Percentiles rank a stretch among this genome's conserved stretches.
phyloP scores from a whole-genome alignment of 2,797 vertebrate genomes.

The Muscicapa comitata region DNA sequence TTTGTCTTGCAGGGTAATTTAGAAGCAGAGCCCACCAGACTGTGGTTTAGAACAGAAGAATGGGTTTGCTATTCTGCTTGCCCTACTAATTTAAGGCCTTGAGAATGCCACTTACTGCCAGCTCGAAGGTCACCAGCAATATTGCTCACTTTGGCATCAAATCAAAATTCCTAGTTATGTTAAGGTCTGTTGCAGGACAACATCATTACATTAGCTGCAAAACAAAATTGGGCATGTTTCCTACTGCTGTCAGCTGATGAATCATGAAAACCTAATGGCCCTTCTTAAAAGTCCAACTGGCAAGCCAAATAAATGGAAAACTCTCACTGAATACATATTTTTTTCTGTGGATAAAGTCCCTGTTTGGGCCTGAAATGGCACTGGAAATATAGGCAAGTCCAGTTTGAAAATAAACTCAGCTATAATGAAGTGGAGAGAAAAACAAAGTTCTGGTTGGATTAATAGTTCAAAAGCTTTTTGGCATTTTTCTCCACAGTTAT shows the following conservation, averaged over 20 bases:
- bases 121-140: constrained; percentile 59
- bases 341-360: neutral
- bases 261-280: constrained; percentile 32
- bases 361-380: neutral
- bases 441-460: neutral
- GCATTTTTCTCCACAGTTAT: neutral
- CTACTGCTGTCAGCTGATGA: constrained; percentile 27
- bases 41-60: constrained; percentile 33
- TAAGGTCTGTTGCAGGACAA: constrained; percentile 61
- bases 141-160: constrained; percentile 54
- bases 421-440: neutral
- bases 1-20: constrained; percentile 28
- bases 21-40: constrained; percentile 19
- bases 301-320: neutral
- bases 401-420: neutral
- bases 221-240: constrained; percentile 43
- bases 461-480: neutral
- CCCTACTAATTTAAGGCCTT: constrained; percentile 65
- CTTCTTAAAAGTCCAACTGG: neutral
- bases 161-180: constrained; percentile 61
- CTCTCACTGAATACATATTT: neutral
- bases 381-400: neutral
- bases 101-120: constrained; percentile 69
- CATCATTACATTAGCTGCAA: constrained; percentile 49
- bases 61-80: constrained; percentile 46